Evolutionary conservation across 2,888 invertebrate genomes (phyloP), one percentile per base, ranked within the genome.

Genomic region (Falcaria lacertinaria): DNA sequence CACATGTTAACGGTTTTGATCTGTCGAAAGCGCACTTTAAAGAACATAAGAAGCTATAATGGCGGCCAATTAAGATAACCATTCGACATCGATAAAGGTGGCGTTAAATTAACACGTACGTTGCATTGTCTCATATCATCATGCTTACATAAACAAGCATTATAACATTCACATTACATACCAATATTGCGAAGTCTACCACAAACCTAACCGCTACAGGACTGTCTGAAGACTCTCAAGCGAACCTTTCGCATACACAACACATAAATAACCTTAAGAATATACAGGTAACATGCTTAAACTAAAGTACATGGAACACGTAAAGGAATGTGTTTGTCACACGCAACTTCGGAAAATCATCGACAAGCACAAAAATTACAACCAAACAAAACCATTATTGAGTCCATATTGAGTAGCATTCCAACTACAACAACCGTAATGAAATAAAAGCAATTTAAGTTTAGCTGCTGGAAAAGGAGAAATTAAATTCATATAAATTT

Each of bases 81-180:
- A 33, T 40, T 37, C 34, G 36, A 32, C 41, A 33, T 40, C 43
- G 37, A 43, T 42, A 45, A 54, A 48, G 46, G 48, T 47, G 50
- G 49, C 54, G 45, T 45, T 34, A 49, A 42, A 42, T 54, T 44
- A 51, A 60, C 69, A 64, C 60, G 59, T 48, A 49, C 40, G 71
- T 86, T 86, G 85, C 85, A 85, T 83, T 83, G 81, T 80, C 86
- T 84, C 82, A 76, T 68, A 52, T 59, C 50, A 49, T 66, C 80
- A 80, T 80, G 80, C 79, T 69, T 57, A 73, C 64, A 63, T 58
- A 50, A 54, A 64, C 64, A 63, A 67, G 45, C 64, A 55, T 65
- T 54, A 61, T 51, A 52, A 66, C 64, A 67, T 54, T 52, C 45
- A 64, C 2, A 28, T 63, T 68, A 68, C 68, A 54, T 64, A 71